Evolutionary conservation across 92 coral and sea anemone genomes (phyloP).

Genomic region (Bergia puertoricense): DNA sequence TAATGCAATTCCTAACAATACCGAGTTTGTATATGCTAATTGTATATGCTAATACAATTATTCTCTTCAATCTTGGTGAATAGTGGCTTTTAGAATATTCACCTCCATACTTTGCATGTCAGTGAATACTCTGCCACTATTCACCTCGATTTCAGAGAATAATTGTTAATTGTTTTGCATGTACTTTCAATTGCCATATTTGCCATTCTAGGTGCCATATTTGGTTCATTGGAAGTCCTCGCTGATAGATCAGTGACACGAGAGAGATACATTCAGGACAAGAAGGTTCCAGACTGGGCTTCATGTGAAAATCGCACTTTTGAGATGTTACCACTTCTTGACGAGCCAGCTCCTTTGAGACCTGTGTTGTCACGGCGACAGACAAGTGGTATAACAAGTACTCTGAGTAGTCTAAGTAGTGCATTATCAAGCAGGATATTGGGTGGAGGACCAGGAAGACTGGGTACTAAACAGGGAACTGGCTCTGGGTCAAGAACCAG

Average conservation of each 20-base stretch:
- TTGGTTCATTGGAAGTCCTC: conserved; percentile 92
- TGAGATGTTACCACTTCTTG: conserved; percentile 65
- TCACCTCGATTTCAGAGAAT: too few relatives aligned
- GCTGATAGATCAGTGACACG: conserved; percentile 92
- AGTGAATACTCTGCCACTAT: too few relatives aligned
- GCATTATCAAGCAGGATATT: conserved; percentile 80
- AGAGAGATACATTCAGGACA: conserved; percentile 80
- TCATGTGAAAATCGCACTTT: conserved; percentile 70
- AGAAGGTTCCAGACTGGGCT: conserved; percentile 93
- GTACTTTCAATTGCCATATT: background rate
- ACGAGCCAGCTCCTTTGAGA: conserved; percentile 65
- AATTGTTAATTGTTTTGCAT: too few relatives aligned
- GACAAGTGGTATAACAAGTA: conserved; percentile 91
- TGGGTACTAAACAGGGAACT: conserved; percentile 25
- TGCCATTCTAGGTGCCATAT: conserved; percentile 83
- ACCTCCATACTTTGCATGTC: too few relatives aligned
- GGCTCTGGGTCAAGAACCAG: conserved; percentile 28
- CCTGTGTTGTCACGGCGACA: conserved; percentile 89
- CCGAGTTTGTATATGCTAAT: too few relatives aligned
- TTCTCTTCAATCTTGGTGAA: too few relatives aligned
- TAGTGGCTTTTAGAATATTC: too few relatives aligned
- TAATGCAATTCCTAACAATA: too few relatives aligned
- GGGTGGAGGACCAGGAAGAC: conserved; percentile 61
- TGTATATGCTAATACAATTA: too few relatives aligned
- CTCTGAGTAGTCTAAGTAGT: conserved; percentile 82